phyloP scores from a whole-genome alignment of 2,888 invertebrate genomes.

The Melinopterus prodromus region DNA sequence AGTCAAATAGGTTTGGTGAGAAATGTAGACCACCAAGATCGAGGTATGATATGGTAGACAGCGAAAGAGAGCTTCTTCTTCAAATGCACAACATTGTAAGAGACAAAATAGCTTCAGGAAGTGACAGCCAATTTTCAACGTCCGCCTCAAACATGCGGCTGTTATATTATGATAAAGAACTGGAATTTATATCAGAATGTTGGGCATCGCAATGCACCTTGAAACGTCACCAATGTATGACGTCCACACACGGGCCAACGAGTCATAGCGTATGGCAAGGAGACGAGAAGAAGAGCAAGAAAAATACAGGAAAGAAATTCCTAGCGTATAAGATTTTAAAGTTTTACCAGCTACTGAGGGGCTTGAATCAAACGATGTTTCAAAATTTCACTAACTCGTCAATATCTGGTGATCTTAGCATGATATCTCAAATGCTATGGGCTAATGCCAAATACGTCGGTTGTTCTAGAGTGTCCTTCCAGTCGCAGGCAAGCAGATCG shows the following conservation, averaged over 20 bases:
- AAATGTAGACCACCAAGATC: conserved; percentile 25
- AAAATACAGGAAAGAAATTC: conserved; percentile 25
- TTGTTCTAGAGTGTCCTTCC: conserved; percentile 34
- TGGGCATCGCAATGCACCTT: conserved; percentile 36
- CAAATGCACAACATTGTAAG: conserved; percentile 37
- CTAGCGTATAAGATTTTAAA: conserved; percentile 28
- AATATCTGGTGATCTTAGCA: conserved; percentile 5
- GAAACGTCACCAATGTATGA: conserved; percentile 27
- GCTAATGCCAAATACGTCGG: conserved; percentile 35
- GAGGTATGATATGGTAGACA: conserved; percentile 27
- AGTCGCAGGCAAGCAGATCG: conserved; percentile 18
- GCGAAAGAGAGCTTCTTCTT: conserved; percentile 27
- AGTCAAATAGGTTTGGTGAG: conserved; percentile 20
- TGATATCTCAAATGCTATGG: conserved; percentile 36
- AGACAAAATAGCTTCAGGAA: conserved; percentile 36
- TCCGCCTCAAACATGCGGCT: conserved; percentile 35
- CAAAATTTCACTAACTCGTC: conserved; percentile 19
- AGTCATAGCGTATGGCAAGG: conserved; percentile 33
- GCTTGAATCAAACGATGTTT: conserved; percentile 24
- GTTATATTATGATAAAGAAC: conserved; percentile 36
- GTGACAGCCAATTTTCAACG: conserved; percentile 24
- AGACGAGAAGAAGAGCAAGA: conserved; percentile 16
- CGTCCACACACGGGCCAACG: conserved; percentile 27
- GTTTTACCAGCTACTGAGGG: conserved; percentile 26
- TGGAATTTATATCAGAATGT: conserved; percentile 37